Conservation (phyloP, 2,797 vertebrate genomes). For the Intellagama lesueurii region DNA sequence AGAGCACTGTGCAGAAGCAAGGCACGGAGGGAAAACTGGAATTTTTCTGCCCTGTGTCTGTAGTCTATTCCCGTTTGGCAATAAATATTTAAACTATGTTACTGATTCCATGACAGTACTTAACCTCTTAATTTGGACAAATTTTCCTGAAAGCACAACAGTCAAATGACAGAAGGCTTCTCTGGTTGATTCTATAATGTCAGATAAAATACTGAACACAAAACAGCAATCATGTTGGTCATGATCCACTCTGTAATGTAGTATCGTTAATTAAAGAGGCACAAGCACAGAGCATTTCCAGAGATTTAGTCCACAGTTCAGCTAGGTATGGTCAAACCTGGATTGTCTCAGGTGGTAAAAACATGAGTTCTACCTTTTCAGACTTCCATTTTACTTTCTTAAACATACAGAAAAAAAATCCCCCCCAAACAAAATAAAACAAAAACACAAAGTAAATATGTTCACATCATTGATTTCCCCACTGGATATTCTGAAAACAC, state of each 20-base stretch:
- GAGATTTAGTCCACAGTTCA: not conserved
- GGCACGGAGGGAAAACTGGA: slow-evolving; percentile 55
- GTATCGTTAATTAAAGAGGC: slow-evolving; percentile 23
- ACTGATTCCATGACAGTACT: slow-evolving; percentile 69
- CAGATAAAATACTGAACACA: slow-evolving; percentile 36
- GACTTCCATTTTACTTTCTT: too few relatives aligned
- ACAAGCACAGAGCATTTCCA: slow-evolving; percentile 10
- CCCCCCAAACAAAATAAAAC: too few relatives aligned
- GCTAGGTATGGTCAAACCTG: not conserved
- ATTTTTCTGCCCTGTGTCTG: slow-evolving; percentile 53
- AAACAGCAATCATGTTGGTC: not conserved
- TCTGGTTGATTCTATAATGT: slow-evolving; percentile 29
- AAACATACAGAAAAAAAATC: too few relatives aligned
- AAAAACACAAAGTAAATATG: not conserved
- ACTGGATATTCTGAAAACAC: slow-evolving; percentile 29
- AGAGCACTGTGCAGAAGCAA: slow-evolving; percentile 60
- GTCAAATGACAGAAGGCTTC: slow-evolving; percentile 24
- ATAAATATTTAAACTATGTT: slow-evolving; percentile 61
- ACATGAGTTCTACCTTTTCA: not conserved
- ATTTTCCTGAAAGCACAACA: slow-evolving; percentile 38
- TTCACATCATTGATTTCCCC: slow-evolving; percentile 31
- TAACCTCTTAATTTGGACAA: slow-evolving; percentile 53
- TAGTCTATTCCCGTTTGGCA: slow-evolving; percentile 49
- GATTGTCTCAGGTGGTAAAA: not conserved
- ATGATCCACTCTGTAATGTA: not conserved